phyloP scores from a whole-genome alignment of 2,888 invertebrate species.

The Bugula neritina region DNA sequence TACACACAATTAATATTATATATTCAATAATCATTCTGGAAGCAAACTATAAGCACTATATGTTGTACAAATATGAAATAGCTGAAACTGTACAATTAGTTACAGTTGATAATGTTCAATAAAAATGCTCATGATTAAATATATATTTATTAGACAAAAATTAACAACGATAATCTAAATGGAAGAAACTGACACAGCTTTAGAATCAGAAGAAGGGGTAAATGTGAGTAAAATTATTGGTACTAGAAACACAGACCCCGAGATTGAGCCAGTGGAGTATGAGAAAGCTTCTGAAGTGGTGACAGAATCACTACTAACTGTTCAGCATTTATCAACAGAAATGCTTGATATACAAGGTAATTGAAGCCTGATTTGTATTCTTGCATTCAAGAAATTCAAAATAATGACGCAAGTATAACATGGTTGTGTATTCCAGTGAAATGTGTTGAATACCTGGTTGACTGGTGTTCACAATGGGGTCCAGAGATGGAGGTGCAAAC shows the following conservation, averaged over 20 bases:
- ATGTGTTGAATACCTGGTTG: neutral
- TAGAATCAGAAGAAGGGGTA: too few relatives aligned
- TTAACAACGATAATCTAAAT: neutral
- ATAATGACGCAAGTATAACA: too few relatives aligned
- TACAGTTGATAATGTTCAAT: too few relatives aligned
- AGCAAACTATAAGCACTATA: too few relatives aligned
- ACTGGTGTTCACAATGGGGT: neutral
- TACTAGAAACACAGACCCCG: neutral
- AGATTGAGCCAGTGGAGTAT: neutral
- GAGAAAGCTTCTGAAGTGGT: neutral
- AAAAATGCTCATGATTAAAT: too few relatives aligned
- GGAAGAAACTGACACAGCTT: neutral
- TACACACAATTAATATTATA: too few relatives aligned
- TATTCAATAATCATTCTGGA: too few relatives aligned
- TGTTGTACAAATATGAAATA: too few relatives aligned
- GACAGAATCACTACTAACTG: neutral
- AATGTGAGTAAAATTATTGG: neutral
- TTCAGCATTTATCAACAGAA: neutral
- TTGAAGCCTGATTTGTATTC: too few relatives aligned
- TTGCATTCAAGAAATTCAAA: too few relatives aligned
- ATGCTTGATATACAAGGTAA: slow-evolving; percentile 14
- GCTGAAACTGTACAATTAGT: too few relatives aligned
- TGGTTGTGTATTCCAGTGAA: neutral
- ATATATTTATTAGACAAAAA: too few relatives aligned
- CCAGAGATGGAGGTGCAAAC: neutral